phyloP scores from a whole-genome alignment of 2,888 invertebrate genomes.

The Ecliptopera silaceata region DNA sequence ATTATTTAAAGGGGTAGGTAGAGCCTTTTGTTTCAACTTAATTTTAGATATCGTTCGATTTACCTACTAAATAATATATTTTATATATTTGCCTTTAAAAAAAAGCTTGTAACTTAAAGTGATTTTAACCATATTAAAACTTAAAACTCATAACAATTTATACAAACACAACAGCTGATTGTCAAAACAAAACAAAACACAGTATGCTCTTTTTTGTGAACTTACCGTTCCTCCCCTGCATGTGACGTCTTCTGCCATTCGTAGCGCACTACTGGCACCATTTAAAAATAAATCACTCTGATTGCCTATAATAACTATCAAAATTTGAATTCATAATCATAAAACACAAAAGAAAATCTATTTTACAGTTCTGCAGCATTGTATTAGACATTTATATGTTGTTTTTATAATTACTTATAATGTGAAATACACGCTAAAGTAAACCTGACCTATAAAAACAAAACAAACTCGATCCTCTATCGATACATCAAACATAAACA shows the following conservation, averaged over 20 bases:
- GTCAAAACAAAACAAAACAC: no score
- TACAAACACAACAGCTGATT: no score
- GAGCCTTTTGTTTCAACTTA: no score
- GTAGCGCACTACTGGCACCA: slow-evolving; percentile 31
- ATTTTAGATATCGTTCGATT: no score
- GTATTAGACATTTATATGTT: no score
- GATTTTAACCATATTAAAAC: no score
- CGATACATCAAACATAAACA: slow-evolving; percentile 7
- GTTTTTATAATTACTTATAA: not conserved
- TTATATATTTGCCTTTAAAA: no score
- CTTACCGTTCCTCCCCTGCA: slow-evolving; percentile 68
- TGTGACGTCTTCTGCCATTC: slow-evolving; percentile 67
- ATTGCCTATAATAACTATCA: slow-evolving; percentile 6
- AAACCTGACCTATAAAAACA: not conserved
- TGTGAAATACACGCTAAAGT: not conserved
- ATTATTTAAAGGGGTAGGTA: no score
- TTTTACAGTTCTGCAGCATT: not conserved
- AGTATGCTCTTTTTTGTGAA: slow-evolving; percentile 5
- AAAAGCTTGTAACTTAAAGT: no score
- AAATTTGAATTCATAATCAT: slow-evolving; percentile 21
- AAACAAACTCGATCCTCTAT: not conserved
- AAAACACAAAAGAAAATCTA: not conserved
- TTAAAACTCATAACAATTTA: no score
- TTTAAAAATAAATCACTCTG: slow-evolving; percentile 33
- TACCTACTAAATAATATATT: no score